Base-by-base conservation (phyloP, 2,888 invertebrate genomes). In the Sepioteuthis lessoniana region DNA sequence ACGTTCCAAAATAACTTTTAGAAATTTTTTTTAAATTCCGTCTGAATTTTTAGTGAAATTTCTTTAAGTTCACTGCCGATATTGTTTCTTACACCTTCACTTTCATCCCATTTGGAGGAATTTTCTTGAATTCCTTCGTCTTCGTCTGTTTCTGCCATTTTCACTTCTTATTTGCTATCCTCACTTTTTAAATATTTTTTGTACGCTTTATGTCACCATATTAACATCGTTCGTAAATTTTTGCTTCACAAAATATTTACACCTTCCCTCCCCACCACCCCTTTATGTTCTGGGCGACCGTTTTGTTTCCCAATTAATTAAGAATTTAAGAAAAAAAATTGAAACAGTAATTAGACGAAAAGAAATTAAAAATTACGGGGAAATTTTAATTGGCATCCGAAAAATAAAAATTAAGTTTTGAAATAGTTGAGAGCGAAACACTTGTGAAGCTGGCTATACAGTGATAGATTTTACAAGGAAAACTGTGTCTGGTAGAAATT, bases 281-380 rank as follows among this genome's bases (percentile, higher is more conserved):
- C 16, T n/a, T 35, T 76, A 35, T 16, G 76, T 76, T 76, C 16
- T 76, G 0, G 76, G 76, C 76, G 13, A 76, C 16, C 76, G n/a
- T n/a, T 76, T 76, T n/a, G 76, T 76, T 76, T n/a, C 76, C n/a
- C 76, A 76, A 35, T 76, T 76, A 76, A 76, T 76, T 76, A 76
- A 76, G 76, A n/a, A n/a, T 76, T 76, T 76, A 76, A n/a, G 76
- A 16, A n/a, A 76, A n/a, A n/a, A 76, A n/a, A n/a, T 55, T 76
- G 16, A 35, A 76, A 76, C n/a, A 35, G 76, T 76, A 76, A 76
- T 76, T 76, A 76, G n/a, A n/a, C 76, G 76, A n/a, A 76, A 76
- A 76, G n/a, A 76, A 76, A 76, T 76, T 76, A n/a, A 76, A 76
- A 76, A 76, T 76, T 76, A 76, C n/a, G 76, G n/a, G 76, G 76